phyloP scores from a whole-genome alignment of 2,113 vertebrate genomes.

The Penelope pileata region DNA sequence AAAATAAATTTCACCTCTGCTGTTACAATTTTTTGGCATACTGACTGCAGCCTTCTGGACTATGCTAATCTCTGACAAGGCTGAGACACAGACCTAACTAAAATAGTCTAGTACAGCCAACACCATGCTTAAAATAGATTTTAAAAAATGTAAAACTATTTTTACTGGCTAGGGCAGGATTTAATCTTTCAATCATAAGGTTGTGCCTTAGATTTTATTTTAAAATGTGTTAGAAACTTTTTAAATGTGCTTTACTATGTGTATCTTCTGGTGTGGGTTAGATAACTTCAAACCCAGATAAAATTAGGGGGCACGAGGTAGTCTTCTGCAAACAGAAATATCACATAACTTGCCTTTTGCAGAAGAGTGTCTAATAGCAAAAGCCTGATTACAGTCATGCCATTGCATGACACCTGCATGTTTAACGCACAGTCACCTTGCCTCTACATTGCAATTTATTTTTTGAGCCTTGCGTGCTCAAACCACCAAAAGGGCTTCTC shows the following conservation, averaged over 20 bases:
- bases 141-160: constrained; percentile 76
- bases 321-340: constrained; percentile 50
- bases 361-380: constrained; percentile 8
- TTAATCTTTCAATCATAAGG: constrained; percentile 78
- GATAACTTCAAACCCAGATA: constrained; percentile 60
- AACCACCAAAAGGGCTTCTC: not conserved
- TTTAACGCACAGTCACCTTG: not conserved
- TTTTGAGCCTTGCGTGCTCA: not conserved
- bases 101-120: constrained; percentile 80
- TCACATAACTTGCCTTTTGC: constrained; percentile 58
- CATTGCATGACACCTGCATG: not conserved
- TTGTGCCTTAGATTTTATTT: constrained; percentile 70
- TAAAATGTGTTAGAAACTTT: constrained; percentile 55
- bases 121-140: constrained; percentile 76
- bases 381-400: constrained; percentile 16
- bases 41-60: constrained; percentile 77
- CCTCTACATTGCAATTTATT: not conserved
- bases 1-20: constrained; percentile 43
- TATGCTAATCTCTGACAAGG: constrained; percentile 80
- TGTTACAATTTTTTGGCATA: constrained; percentile 74
- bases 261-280: constrained; percentile 43
- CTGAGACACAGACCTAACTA: constrained; percentile 75
- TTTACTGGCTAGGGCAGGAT: constrained; percentile 72
- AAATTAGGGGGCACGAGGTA: constrained; percentile 50
- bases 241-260: constrained; percentile 51